These are phyloP conservation scores for Centroberyx gerrardi DNA, from an alignment of 2,797 vertebrate species.

Conservation along the genomic window DNA sequence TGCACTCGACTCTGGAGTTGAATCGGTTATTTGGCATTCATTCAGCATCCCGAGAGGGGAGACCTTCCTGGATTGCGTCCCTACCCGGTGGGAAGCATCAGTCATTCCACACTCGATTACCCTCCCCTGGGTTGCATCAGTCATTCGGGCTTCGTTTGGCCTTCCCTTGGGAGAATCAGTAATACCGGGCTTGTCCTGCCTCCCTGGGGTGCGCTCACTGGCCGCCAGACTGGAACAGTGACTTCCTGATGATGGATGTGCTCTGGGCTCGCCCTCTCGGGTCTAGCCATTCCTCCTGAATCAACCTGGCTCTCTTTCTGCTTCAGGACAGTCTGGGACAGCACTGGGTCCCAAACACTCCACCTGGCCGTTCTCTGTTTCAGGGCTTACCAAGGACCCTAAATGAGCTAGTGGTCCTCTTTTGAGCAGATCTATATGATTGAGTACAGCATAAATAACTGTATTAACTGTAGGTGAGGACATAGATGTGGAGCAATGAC, in stretches of 20 bases:
- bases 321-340: constrained; percentile 2
- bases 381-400: not conserved
- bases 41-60: constrained; percentile 50
- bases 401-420: not conserved
- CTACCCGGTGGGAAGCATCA: constrained; percentile 60
- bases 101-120: constrained; percentile 80
- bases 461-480: not conserved
- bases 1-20: constrained; percentile 12
- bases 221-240: constrained; percentile 69
- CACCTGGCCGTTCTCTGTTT: constrained; percentile 6
- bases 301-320: constrained; percentile 1
- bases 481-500: not conserved
- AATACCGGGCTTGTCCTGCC: constrained; percentile 68
- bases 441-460: not conserved
- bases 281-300: constrained; percentile 46
- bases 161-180: constrained; percentile 66
- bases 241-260: constrained; percentile 78
- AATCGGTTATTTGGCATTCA: constrained; percentile 51
- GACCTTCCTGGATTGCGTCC: constrained; percentile 44
- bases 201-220: constrained; percentile 64
- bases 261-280: constrained; percentile 58
- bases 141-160: constrained; percentile 72
- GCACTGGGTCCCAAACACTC: no score
- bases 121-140: constrained; percentile 76
- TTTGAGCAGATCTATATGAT: constrained; percentile 12